phyloP scores from a whole-genome alignment of 2,113 vertebrate species.

The Toxostoma redivivum region DNA sequence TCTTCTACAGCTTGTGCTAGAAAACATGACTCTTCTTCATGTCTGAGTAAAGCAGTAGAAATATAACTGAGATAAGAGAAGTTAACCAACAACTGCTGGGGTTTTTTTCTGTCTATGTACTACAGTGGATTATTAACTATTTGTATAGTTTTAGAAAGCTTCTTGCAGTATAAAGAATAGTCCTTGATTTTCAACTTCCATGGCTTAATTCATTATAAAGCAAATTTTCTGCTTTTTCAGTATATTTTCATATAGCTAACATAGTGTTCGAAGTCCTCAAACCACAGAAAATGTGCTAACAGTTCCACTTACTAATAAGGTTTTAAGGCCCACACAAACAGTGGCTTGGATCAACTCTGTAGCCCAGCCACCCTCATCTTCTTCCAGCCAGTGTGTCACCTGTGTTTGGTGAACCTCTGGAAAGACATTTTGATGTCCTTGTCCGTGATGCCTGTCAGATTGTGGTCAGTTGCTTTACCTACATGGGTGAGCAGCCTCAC shows the following conservation, averaged over 20 bases:
- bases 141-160: not conserved
- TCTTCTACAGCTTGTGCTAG: not conserved
- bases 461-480: not conserved
- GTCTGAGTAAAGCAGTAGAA: not conserved
- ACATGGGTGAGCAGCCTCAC: fast-evolving
- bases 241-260: not conserved
- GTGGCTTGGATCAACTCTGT: not conserved
- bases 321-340: not conserved
- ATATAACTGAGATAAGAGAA: not conserved
- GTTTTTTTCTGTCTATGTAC: not conserved
- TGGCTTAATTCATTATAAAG: not conserved
- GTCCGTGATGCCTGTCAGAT: not conserved
- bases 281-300: not conserved
- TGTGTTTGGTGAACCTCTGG: not conserved
- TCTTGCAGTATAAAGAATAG: not conserved
- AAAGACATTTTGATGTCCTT: not conserved
- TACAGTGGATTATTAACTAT: not conserved
- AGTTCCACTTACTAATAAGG: not conserved
- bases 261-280: not conserved
- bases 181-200: not conserved
- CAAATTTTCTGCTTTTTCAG: not conserved
- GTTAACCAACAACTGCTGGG: not conserved
- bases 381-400: not conserved
- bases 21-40: not conserved
- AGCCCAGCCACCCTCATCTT: not conserved